Evolutionary conservation across 2,888 invertebrate species (phyloP).

Genomic region (Lithophane leautieri): DNA sequence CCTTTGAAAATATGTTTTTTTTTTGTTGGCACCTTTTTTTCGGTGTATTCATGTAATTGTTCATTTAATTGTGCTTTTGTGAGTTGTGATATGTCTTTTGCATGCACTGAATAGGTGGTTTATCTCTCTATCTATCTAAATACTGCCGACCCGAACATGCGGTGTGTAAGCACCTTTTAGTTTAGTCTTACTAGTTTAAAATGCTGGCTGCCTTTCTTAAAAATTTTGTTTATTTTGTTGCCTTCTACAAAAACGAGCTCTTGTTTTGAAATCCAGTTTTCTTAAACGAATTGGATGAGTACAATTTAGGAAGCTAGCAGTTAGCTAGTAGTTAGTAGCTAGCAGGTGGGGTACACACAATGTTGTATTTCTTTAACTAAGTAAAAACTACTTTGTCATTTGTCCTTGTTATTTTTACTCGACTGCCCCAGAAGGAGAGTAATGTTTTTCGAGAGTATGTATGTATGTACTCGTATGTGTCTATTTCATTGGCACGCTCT

Average conservation of each 20-base stretch:
- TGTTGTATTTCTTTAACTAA: slow-evolving; percentile 2
- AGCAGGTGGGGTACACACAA: not conserved
- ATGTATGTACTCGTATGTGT: no score
- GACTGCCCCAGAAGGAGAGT: no score
- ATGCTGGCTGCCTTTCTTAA: not conserved
- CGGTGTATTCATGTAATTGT: not conserved
- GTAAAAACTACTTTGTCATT: not conserved
- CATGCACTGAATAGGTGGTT: not conserved
- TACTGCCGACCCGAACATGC: not conserved
- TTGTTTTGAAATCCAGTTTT: not conserved
- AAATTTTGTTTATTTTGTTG: slow-evolving; percentile 6
- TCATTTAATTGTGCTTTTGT: not conserved
- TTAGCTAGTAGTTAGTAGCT: no score
- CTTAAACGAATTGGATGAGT: slow-evolving; percentile 4
- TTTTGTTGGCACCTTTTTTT: not conserved
- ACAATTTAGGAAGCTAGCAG: slow-evolving; percentile 21
- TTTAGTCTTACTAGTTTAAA: not conserved
- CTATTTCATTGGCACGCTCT: no score
- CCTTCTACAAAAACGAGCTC: not conserved
- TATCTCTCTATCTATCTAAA: not conserved
- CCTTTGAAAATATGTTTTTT: not conserved
- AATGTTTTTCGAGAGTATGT: no score
- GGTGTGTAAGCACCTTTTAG: not conserved
- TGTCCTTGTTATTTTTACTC: not conserved
- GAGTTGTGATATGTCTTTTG: no score